These are phyloP conservation scores for Xenentodon cancila DNA, from an alignment of 2,797 vertebrate genomes.

Conservation along the genomic window DNA sequence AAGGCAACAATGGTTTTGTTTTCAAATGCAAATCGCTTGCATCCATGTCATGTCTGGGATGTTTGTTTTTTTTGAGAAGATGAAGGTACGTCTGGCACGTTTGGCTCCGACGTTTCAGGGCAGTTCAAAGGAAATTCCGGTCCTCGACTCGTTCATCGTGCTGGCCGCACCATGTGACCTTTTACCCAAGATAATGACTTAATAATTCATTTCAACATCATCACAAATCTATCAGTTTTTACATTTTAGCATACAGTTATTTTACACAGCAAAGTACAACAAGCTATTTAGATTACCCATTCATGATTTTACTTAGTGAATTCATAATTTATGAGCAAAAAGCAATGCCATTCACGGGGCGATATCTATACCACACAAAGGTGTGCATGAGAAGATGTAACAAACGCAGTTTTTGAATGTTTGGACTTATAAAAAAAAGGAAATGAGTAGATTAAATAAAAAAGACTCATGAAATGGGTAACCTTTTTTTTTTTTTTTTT, in stretches of 20 bases:
- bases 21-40: conserved; percentile 12
- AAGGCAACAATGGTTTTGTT: conserved; percentile 74
- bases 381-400: conserved; percentile 79
- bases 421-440: conserved; percentile 70
- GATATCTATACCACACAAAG: conserved; percentile 63
- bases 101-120: conserved; percentile 32
- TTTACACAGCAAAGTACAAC: conserved; percentile 67
- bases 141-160: conserved; percentile 4
- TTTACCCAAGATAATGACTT: conserved; percentile 12
- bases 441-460: conserved; percentile 37
- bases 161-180: background rate
- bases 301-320: conserved; percentile 56
- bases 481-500: background rate
- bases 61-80: conserved; percentile 23
- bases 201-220: conserved; percentile 34
- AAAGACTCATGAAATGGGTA: background rate
- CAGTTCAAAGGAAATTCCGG: conserved; percentile 20
- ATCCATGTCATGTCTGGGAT: conserved; percentile 10
- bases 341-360: conserved; percentile 58
- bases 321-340: conserved; percentile 66
- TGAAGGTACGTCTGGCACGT: conserved; percentile 6
- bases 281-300: conserved; percentile 44
- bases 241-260: conserved; percentile 49
- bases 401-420: conserved; percentile 66
- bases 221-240: conserved; percentile 41